Percentiles rank a stretch among this genome's conserved stretches.
These are phyloP conservation scores for Trissolcus basalis DNA, from an alignment of 1,140 invertebrate genomes.

Conservation along the genomic window DNA sequence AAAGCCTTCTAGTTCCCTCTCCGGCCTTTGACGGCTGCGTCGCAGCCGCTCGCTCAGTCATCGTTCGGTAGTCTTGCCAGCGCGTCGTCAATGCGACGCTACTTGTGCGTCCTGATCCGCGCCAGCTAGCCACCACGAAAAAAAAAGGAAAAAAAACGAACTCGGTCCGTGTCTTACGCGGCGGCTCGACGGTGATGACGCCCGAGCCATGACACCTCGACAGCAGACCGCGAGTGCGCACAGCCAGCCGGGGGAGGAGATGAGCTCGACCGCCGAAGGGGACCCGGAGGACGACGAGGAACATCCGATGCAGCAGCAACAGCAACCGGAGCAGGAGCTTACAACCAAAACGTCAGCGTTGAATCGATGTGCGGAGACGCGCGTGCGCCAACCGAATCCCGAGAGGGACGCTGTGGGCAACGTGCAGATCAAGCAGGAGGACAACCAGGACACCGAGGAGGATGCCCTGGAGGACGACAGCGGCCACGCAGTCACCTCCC, in stretches of 20 bases:
- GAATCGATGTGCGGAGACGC: conserved; percentile 65
- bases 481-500: conserved; percentile 36
- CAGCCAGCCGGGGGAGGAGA: conserved; percentile 23
- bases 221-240: conserved; percentile 44
- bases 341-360: conserved; percentile 1
- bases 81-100: conserved; percentile 60
- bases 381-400: conserved; percentile 63
- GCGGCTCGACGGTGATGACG: conserved; percentile 38
- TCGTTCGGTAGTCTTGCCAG: conserved; percentile 71
- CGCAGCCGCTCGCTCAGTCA: conserved; percentile 73
- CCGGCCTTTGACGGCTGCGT: conserved; percentile 74
- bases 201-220: conserved; percentile 58
- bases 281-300: conserved; percentile 13
- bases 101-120: conserved; percentile 16
- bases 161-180: conserved; percentile 5
- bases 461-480: conserved; percentile 44
- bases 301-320: conserved; percentile 18
- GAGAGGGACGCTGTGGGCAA: neutral
- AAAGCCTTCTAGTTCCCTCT: conserved; percentile 74
- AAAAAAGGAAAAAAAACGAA: too few relatives aligned
- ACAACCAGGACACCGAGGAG: conserved; percentile 15
- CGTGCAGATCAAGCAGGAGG: conserved; percentile 6
- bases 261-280: conserved; percentile 6
- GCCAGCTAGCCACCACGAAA: too few relatives aligned
- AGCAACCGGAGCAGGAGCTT: conserved; percentile 32